These are phyloP conservation scores for Drosophila funebris DNA, from an alignment of 1,140 invertebrate genomes.

Conservation along the genomic window DNA sequence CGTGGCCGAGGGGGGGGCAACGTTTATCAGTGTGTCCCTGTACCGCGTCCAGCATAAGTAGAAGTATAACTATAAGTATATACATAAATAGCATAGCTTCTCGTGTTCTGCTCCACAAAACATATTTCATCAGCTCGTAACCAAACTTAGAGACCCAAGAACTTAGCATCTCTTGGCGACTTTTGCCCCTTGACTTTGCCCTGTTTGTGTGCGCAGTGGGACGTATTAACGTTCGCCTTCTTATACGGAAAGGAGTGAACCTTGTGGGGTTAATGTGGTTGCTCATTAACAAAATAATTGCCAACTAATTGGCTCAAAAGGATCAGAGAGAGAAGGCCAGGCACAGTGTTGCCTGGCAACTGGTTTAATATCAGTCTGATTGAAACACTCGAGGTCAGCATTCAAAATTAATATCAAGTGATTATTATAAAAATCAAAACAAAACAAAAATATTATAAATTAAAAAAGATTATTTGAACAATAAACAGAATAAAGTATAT, in stretches of 20 bases:
- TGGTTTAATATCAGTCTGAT: slow-evolving; percentile 30
- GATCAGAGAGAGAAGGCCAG: not conserved
- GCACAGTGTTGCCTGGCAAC: slow-evolving; percentile 13
- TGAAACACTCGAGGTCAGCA: slow-evolving; percentile 24
- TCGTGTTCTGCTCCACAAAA: slow-evolving; percentile 12
- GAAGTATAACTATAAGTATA: slow-evolving; percentile 7
- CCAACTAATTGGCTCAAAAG: slow-evolving; percentile 64
- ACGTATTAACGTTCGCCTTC: slow-evolving; percentile 31
- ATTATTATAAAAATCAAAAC: not conserved
- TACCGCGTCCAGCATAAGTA: not conserved
- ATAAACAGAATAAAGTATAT: no score
- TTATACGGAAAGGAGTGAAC: slow-evolving; percentile 7
- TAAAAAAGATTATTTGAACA: not conserved
- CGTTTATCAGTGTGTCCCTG: slow-evolving; percentile 21
- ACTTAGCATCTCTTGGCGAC: not conserved
- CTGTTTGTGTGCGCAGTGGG: not conserved
- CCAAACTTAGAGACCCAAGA: slow-evolving; percentile 12
- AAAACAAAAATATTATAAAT: no score
- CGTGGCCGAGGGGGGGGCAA: not conserved
- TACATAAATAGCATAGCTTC: not conserved
- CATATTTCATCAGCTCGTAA: slow-evolving; percentile 39
- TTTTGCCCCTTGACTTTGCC: slow-evolving; percentile 14
- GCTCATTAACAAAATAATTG: slow-evolving; percentile 69
- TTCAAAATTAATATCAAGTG: slow-evolving; percentile 4
- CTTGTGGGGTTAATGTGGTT: slow-evolving; percentile 56